These are phyloP conservation scores for Agapetus fuscipes DNA, from an alignment of 2,888 invertebrate species.

Conservation along the genomic window DNA sequence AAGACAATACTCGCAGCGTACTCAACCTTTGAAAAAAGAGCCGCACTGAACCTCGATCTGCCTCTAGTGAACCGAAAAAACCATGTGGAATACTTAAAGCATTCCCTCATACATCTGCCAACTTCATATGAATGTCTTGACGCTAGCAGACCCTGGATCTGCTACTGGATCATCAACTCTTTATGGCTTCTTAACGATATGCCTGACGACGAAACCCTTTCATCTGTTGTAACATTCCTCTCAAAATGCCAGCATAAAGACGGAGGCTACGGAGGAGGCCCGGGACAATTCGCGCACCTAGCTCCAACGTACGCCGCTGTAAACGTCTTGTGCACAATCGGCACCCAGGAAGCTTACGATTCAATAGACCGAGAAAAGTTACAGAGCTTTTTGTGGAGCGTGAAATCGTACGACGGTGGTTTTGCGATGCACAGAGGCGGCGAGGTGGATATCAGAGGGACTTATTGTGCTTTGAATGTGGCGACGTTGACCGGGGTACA, in stretches of 20 bases:
- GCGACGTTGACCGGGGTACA: conserved; percentile 78
- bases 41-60: conserved; percentile 41
- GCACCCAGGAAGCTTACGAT: conserved; percentile 75
- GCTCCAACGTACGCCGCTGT: conserved; percentile 98
- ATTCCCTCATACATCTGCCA: conserved; percentile 57
- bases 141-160: conserved; percentile 92
- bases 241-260: conserved; percentile 61
- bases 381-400: conserved; percentile 65
- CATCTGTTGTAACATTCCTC: conserved; percentile 35
- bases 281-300: conserved; percentile 84
- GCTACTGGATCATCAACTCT: conserved; percentile 94
- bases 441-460: conserved; percentile 89
- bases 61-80: conserved; percentile 52
- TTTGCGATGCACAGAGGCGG: conserved; percentile 88
- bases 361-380: conserved; percentile 75
- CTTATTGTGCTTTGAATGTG: conserved; percentile 91
- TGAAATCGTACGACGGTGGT: conserved; percentile 78
- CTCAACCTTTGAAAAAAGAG: conserved; percentile 36
- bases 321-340: conserved; percentile 83
- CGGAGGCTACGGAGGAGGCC: conserved; percentile 93
- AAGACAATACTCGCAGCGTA: conserved; percentile 32
- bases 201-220: conserved; percentile 36
- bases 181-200: conserved; percentile 56
- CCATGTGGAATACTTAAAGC: conserved; percentile 57
- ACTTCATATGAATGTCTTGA: conserved; percentile 75